These are phyloP conservation scores for Molossus alvarezi DNA, from an alignment of 2,797 vertebrate genomes.

Conservation along the genomic window DNA sequence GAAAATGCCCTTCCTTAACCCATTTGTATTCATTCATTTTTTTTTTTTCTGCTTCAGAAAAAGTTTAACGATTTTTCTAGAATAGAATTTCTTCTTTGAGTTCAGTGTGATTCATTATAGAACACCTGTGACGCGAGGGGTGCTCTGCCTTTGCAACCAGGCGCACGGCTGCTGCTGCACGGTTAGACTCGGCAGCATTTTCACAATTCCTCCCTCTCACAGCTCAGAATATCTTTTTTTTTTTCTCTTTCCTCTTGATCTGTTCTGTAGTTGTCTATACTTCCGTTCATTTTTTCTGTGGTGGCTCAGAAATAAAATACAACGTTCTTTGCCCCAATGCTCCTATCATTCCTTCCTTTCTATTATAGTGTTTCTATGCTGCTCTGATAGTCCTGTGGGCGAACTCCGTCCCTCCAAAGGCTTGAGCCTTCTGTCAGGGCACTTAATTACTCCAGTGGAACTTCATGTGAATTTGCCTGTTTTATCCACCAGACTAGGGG, in stretches of 20 bases:
- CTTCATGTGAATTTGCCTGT: conserved; percentile 1
- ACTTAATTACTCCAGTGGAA: conserved; percentile 54
- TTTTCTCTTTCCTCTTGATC: neutral
- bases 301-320: conserved; percentile 52
- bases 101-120: neutral
- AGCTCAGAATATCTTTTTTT: neutral
- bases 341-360: neutral
- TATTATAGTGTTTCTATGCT: neutral
- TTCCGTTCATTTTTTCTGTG: neutral
- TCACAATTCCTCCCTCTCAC: neutral
- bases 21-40: neutral
- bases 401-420: neutral
- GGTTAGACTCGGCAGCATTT: neutral
- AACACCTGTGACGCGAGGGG: neutral
- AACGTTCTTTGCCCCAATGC: neutral
- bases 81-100: neutral
- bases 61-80: neutral
- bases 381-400: neutral
- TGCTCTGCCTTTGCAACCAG: neutral
- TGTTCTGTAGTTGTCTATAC: neutral
- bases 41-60: neutral
- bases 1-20: neutral
- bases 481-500: neutral
- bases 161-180: neutral
- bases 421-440: neutral